Percentiles rank a stretch among this genome's conserved stretches.
phyloP scores from a whole-genome alignment of 2,113 vertebrate genomes.

The Scytalopus superciliaris region DNA sequence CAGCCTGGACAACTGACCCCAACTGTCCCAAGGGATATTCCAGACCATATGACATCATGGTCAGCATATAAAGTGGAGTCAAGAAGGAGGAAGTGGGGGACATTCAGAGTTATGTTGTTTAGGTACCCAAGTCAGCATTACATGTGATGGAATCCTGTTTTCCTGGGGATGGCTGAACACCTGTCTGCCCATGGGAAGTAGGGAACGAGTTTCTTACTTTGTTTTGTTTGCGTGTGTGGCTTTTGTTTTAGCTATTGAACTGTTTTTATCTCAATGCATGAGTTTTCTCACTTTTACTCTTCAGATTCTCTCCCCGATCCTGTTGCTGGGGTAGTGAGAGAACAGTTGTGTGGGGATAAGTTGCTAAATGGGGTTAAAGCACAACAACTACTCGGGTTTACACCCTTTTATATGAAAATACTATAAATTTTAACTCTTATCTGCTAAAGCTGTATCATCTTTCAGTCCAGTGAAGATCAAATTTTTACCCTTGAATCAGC shows the following conservation, averaged over 20 bases:
- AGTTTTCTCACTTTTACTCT: neutral
- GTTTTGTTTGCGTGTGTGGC: rapidly evolving
- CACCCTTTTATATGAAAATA: neutral
- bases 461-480: neutral
- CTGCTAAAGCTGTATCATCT: neutral
- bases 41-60: neutral
- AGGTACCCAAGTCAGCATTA: neutral
- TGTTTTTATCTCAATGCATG: neutral
- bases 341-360: neutral
- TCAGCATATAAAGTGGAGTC: neutral
- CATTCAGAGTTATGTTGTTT: neutral
- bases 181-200: neutral
- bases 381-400: neutral
- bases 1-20: neutral
- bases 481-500: neutral
- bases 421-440: neutral
- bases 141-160: neutral
- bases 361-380: neutral
- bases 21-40: neutral
- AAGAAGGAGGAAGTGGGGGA: neutral
- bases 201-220: neutral
- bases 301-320: neutral
- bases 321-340: neutral
- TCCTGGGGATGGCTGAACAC: neutral
- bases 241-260: neutral